Evolutionary conservation across 1,140 invertebrate genomes (phyloP).

Genomic region (Ephestia elutella): DNA sequence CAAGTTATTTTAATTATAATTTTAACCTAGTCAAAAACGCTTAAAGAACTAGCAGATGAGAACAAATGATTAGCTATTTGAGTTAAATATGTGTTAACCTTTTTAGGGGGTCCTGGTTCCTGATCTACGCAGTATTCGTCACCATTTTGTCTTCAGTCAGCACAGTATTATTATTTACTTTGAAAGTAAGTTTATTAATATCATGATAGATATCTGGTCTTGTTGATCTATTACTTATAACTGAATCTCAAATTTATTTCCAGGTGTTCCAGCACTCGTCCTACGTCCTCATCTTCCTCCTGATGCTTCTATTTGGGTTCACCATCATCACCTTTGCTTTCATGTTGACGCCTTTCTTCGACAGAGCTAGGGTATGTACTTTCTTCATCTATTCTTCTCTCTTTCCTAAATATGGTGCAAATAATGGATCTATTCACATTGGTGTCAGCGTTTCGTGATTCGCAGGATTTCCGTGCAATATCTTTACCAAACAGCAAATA

Average conservation of each 20-base stretch:
- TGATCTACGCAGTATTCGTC: slow-evolving; percentile 85
- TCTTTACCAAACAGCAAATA: too few species aligned
- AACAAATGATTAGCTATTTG: too few species aligned
- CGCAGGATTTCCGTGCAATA: too few species aligned
- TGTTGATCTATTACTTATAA: too few species aligned
- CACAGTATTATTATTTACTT: slow-evolving; percentile 81
- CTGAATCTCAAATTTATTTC: slow-evolving; percentile 34
- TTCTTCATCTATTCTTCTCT: background rate
- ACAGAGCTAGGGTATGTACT: slow-evolving; percentile 82
- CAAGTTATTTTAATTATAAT: too few species aligned
- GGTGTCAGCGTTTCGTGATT: too few species aligned
- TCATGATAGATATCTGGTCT: background rate
- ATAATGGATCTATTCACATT: too few species aligned
- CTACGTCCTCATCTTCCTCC: slow-evolving; percentile 84
- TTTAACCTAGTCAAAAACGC: too few species aligned
- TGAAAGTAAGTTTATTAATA: slow-evolving; percentile 49
- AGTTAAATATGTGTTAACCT: too few species aligned
- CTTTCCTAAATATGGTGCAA: too few species aligned
- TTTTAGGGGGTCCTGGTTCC: slow-evolving; percentile 85
- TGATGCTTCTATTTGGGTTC: slow-evolving; percentile 86
- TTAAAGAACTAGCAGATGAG: too few species aligned
- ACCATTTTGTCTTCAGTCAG: slow-evolving; percentile 81
- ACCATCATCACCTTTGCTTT: slow-evolving; percentile 89
- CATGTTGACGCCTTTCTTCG: slow-evolving; percentile 90
- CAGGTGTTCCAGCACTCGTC: slow-evolving; percentile 87